Conservation (phyloP, 1,140 invertebrate genomes). For the Drosophila grimshawi region DNA sequence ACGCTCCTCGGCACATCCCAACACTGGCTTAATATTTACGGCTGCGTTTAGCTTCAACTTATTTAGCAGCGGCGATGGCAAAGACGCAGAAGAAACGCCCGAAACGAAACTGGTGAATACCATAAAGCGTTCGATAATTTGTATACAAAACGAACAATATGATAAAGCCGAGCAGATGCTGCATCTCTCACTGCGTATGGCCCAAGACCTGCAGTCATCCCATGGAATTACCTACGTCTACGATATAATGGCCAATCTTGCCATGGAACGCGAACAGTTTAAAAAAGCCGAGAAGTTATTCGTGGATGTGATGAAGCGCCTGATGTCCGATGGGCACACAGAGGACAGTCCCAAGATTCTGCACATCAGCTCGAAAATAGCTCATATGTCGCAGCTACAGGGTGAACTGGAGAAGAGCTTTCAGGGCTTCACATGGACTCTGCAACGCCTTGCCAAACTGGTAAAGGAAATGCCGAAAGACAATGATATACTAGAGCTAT, state of each 20-base stretch:
- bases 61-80: constrained; percentile 37
- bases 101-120: constrained; percentile 89
- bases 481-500: constrained; percentile 72
- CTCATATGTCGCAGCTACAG: constrained; percentile 87
- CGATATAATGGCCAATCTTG: constrained; percentile 96
- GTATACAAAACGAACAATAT: constrained; percentile 90
- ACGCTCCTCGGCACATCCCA: neutral
- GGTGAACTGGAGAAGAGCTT: constrained; percentile 88
- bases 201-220: constrained; percentile 91
- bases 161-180: constrained; percentile 93
- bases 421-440: constrained; percentile 90
- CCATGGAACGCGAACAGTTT: constrained; percentile 90
- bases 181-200: constrained; percentile 92
- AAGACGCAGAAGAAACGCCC: constrained; percentile 84
- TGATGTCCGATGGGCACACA: constrained; percentile 88
- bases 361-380: constrained; percentile 88
- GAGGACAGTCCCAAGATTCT: constrained; percentile 89
- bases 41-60: constrained; percentile 56
- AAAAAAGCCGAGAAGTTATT: constrained; percentile 94
- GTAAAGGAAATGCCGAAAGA: constrained; percentile 64
- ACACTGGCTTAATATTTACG: constrained; percentile 44
- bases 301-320: constrained; percentile 91
- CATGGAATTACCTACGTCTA: constrained; percentile 94
- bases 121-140: constrained; percentile 90
- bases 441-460: constrained; percentile 87